Base-by-base conservation (phyloP, 1,140 invertebrate species). In the Kradibia gibbosae region DNA sequence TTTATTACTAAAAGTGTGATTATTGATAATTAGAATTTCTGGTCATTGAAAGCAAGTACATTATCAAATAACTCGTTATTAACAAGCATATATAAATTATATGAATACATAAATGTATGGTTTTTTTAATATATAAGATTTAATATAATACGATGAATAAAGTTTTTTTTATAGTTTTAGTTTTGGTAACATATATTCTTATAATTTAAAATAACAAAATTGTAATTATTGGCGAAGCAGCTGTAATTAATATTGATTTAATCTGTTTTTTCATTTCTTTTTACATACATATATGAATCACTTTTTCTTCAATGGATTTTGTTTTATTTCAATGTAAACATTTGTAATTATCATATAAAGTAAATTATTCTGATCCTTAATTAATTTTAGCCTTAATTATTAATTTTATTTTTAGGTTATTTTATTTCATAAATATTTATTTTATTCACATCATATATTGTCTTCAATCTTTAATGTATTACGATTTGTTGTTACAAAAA, bases 291-390 rank as follows among this genome's bases (percentile, higher is more conserved):
- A 67, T n/a, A 67, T 67, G 39, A 67, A 67, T 67, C 39, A 67
- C 62, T 36, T 67, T n/a, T 5, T 39, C 62, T 36, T 39, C n/a
- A 36, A 67, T 67, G 39, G 62, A 67, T 67, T 36, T n/a, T 67
- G 62, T 67, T 67, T 67, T 67, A 67, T 36, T 39, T 67, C 62
- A 67, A 39, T 67, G 62, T 67, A 67, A 67, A 67, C 39, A 67
- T 67, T 39, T 67, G n/a, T 67, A 67, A 67, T 67, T 67, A 67
- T 67, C 62, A 67, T 39, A 67, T 67, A 67, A 39, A 67, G 62
- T 67, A 67, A 67, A 67, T 36, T 39, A 39, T 39, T 67, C 62
- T 39, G 62, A 67, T 17, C 34, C 39, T 67, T 67, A 67, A 67
- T 67, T 67, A 34, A 34, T 67, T 67, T 67, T 67, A 67, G 34